Conservation (phyloP, 2,113 vertebrate species). For the Narcine bancroftii region DNA sequence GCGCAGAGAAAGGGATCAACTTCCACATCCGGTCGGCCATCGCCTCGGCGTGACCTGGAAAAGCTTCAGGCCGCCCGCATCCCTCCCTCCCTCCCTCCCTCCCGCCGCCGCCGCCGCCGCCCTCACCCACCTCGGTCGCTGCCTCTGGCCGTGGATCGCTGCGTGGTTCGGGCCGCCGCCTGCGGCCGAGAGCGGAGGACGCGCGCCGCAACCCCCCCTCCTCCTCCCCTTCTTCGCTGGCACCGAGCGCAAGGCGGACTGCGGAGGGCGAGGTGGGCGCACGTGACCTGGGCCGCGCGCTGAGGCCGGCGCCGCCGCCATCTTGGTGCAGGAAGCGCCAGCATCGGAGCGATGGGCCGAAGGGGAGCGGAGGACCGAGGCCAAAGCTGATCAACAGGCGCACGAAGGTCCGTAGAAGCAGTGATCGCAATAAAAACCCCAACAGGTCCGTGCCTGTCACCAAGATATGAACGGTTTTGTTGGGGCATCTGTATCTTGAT, state of each 20-base stretch:
- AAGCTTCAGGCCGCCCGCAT: conserved; percentile 55
- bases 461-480: no score
- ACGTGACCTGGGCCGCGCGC: conserved; percentile 44
- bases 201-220: conserved; percentile 41
- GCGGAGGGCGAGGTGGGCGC: conserved; percentile 41
- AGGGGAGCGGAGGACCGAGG: not conserved
- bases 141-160: conserved; percentile 31
- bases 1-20: conserved; percentile 65
- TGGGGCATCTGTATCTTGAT: no score
- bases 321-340: not conserved
- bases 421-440: no score
- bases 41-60: conserved; percentile 68
- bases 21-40: conserved; percentile 79
- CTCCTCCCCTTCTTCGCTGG: no score
- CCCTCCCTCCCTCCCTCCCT: not conserved
- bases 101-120: not conserved
- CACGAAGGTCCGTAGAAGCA: no score
- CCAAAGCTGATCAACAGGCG: no score
- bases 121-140: not conserved
- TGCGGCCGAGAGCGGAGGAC: not conserved
- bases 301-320: conserved; percentile 39
- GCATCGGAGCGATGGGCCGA: no score
- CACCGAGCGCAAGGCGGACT: conserved; percentile 35
- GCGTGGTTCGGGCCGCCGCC: conserved; percentile 34
- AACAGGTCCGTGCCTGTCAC: no score